A percentile compares a stretch with the other conserved stretches of the same genome.
Conservation (phyloP, 1,140 invertebrate genomes). For the Limonius californicus region DNA sequence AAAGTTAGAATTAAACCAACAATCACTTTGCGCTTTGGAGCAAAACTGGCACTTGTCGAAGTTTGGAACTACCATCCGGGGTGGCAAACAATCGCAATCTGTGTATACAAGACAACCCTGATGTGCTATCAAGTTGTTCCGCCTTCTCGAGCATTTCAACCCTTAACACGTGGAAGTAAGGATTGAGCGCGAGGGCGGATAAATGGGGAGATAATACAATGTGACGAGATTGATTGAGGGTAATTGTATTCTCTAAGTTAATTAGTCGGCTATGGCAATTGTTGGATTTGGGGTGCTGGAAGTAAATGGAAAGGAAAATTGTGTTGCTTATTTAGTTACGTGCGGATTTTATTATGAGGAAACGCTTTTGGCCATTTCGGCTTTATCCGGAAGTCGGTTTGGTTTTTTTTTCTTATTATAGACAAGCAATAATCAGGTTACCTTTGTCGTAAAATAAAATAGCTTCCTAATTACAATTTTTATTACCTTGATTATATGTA, state of each 20-base stretch:
- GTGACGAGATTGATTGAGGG: slow-evolving; percentile 28
- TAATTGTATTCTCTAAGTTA: slow-evolving; percentile 29
- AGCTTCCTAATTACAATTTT: too few relatives aligned
- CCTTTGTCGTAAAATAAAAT: too few relatives aligned
- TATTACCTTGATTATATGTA: too few relatives aligned
- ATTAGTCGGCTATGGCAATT: slow-evolving; percentile 21
- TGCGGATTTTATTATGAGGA: not conserved
- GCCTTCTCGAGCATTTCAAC: slow-evolving; percentile 34
- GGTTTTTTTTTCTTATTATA: too few relatives aligned
- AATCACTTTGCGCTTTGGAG: too few relatives aligned
- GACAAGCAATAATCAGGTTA: too few relatives aligned
- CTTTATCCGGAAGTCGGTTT: too few relatives aligned
- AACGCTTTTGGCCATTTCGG: not conserved
- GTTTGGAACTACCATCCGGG: not conserved
- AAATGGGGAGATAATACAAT: slow-evolving; percentile 21
- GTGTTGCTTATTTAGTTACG: not conserved
- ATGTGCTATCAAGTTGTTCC: slow-evolving; percentile 28
- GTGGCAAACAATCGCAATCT: slow-evolving; percentile 34
- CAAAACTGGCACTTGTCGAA: not conserved
- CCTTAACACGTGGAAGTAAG: slow-evolving; percentile 39
- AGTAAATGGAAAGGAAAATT: slow-evolving; percentile 12
- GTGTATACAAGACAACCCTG: slow-evolving; percentile 24
- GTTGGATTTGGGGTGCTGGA: slow-evolving; percentile 5
- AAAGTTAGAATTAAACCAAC: too few relatives aligned
- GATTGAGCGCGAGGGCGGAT: slow-evolving; percentile 26